Evolutionary conservation across 2,113 vertebrate genomes (phyloP), one percentile per base, ranked within the genome.

Genomic region (Clinocottus analis): DNA sequence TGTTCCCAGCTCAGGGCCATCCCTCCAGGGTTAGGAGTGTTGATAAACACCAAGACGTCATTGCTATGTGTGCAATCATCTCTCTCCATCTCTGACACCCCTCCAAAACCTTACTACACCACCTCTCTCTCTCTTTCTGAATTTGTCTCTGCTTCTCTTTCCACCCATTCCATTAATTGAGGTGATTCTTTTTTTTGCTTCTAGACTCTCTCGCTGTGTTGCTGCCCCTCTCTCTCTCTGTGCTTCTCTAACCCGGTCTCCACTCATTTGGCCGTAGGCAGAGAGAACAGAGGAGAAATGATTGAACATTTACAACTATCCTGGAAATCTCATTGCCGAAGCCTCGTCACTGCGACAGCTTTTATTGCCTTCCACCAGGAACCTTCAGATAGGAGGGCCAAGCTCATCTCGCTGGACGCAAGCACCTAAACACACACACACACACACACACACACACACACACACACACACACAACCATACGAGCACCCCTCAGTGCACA

Each of bases 251-350:
- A 21, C 61, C 49, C 25, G 58, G 43, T 25, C 37, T 58, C 17
- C 25, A 1, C 39, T 81, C 70, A 41, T 85, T 84, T 79, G 51
- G 55, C 39, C 53, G 10, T 6, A 8, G 63, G 71, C 33, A 66
- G 75, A 80, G 62, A 72, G 79, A 80, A 86, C 73, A 79, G 31
- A 31, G 75, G 45, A 79, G 69, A 89, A 92, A 84, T 59, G 67
- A 87, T 93, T 91, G 92, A 68, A 81, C 77, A 91, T 94, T 95
- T 94, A 91, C 89, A 93, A 90, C 85, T 90, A 60, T 85, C 83
- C 85, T 59, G 88, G 89, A 90, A 89, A 81, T 93, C 91, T 91
- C 84, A 92, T 87, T 83, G 85, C 83, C 23, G 23, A 77, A 78
- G 72, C 66, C 65, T 85, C 83, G 55, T 87, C 84, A 87, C 83